A percentile compares a stretch with the other conserved stretches of the same genome.
phyloP scores from a whole-genome alignment of 2,888 invertebrate species.

The Zele albiditarsus region DNA sequence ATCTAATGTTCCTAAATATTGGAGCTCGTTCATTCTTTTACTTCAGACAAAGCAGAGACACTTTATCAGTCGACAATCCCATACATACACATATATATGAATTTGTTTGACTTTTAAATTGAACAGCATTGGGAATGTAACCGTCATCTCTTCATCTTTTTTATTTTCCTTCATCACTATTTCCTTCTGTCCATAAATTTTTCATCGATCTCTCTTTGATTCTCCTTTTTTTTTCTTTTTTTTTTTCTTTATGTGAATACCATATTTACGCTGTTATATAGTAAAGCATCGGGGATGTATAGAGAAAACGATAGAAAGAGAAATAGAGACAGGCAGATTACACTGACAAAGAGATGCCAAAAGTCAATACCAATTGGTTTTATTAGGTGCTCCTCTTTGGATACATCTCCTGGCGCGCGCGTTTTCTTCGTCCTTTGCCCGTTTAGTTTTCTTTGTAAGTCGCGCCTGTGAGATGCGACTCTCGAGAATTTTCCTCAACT shows the following conservation, averaged over 20 bases:
- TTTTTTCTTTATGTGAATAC: constrained; percentile 42
- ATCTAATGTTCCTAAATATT: background rate
- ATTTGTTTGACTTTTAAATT: background rate
- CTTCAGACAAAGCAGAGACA: too few relatives aligned
- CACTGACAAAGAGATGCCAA: constrained; percentile 51
- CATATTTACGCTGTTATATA: background rate
- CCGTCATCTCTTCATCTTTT: background rate
- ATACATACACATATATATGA: too few relatives aligned
- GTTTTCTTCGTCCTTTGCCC: constrained; percentile 39
- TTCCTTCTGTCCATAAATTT: constrained; percentile 38
- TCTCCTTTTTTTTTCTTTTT: constrained; percentile 1
- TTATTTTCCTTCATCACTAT: constrained; percentile 3
- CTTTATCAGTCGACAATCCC: background rate
- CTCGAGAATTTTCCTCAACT: constrained; percentile 17
- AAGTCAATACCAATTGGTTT: constrained; percentile 64
- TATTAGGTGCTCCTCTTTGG: constrained; percentile 58
- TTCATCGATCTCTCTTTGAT: constrained; percentile 17
- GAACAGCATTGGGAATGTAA: background rate
- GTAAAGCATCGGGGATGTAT: background rate
- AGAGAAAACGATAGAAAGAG: constrained; percentile 12
- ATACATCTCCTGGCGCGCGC: constrained; percentile 30
- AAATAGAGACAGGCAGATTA: constrained; percentile 24
- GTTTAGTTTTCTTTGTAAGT: constrained; percentile 57
- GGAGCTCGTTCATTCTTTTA: too few relatives aligned
- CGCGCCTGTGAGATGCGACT: constrained; percentile 36